Evolutionary conservation across 2,113 vertebrate genomes (phyloP).

Genomic region (Jacana jacana): DNA sequence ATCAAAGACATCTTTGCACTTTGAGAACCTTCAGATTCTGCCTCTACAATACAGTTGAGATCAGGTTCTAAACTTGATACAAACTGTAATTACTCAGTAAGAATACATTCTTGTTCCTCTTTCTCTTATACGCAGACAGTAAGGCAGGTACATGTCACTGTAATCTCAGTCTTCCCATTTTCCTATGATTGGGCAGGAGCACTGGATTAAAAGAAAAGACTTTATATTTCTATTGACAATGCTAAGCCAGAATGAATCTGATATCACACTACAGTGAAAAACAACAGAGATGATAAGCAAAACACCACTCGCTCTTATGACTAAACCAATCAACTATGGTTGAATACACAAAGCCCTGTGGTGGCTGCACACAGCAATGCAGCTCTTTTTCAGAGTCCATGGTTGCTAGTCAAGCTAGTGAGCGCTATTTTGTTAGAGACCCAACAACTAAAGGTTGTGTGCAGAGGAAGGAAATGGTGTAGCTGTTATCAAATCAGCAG

Average conservation of each 20-base stretch:
- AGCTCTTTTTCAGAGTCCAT: background rate
- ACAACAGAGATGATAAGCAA: background rate
- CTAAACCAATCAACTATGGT: background rate
- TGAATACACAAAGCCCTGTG: background rate
- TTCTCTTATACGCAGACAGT: background rate
- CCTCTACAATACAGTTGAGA: background rate
- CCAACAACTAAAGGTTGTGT: slow-evolving; percentile 1
- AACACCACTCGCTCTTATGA: background rate
- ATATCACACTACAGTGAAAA: background rate
- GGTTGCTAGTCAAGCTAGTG: background rate
- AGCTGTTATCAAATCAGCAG: slow-evolving; percentile 20
- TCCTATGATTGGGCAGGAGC: background rate
- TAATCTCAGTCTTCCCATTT: background rate
- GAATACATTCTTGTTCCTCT: background rate
- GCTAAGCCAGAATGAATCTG: background rate
- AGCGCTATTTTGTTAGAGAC: background rate
- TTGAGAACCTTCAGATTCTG: background rate
- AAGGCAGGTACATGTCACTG: background rate
- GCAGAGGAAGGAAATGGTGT: slow-evolving; percentile 31
- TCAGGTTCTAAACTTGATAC: background rate
- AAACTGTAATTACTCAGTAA: background rate
- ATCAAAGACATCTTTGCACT: background rate
- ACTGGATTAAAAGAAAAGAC: background rate
- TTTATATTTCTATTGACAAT: background rate
- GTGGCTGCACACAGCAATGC: background rate